These are phyloP conservation scores for Anhinga rufa DNA, from an alignment of 2,113 vertebrate species.

Conservation along the genomic window DNA sequence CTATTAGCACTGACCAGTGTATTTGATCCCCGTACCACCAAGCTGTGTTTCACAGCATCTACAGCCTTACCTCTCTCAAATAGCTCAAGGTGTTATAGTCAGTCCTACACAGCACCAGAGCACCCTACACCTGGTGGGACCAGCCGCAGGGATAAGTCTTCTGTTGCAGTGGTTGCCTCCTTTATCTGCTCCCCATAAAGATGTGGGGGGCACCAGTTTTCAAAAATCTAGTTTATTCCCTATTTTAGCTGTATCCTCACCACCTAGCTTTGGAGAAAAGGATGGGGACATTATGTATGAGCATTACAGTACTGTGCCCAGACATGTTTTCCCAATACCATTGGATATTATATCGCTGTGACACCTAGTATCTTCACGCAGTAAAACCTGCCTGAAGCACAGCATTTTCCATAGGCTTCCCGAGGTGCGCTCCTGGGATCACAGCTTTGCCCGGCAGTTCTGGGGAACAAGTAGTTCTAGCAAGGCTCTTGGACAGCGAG, in stretches of 20 bases:
- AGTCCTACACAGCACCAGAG: background rate
- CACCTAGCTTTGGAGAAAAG: background rate
- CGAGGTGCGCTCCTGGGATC: background rate
- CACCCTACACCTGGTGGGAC: background rate
- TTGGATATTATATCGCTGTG: fast-evolving
- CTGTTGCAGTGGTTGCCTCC: fast-evolving
- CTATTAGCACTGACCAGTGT: background rate
- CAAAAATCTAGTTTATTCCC: background rate
- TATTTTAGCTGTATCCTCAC: background rate
- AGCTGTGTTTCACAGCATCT: background rate
- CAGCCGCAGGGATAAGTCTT: background rate
- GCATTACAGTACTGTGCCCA: background rate
- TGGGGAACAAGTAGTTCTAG: background rate
- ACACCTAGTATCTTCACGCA: background rate
- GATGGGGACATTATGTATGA: background rate
- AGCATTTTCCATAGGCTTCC: background rate
- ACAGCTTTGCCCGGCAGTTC: background rate
- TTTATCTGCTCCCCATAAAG: background rate
- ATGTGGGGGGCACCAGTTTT: fast-evolving
- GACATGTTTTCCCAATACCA: background rate
- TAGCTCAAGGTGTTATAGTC: background rate
- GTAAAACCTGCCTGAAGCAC: background rate
- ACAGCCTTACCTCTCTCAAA: background rate
- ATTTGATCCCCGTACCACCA: background rate
- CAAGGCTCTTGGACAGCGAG: background rate